Percentiles rank a stretch among this genome's conserved stretches.
Conservation (phyloP, 2,888 invertebrate genomes). For the Xestia ashworthii region DNA sequence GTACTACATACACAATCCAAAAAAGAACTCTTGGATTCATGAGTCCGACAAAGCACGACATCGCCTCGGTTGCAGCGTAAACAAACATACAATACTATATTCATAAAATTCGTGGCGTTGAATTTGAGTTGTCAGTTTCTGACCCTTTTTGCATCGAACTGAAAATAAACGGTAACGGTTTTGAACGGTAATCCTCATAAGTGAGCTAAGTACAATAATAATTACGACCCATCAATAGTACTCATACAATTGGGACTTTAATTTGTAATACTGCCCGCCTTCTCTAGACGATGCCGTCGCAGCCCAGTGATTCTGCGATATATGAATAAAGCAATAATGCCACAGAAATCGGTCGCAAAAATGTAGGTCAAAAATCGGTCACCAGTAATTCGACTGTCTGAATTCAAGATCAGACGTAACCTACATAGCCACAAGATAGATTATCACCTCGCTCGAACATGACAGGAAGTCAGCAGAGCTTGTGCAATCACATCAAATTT, state of each 20-base stretch:
- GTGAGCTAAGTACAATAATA: neutral
- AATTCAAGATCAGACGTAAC: neutral
- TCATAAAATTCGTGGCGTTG: neutral
- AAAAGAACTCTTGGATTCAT: neutral
- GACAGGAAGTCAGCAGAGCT: neutral
- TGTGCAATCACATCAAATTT: constrained; percentile 13
- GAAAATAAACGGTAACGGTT: neutral
- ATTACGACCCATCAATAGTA: neutral
- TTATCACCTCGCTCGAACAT: constrained; percentile 3
- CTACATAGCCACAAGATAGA: neutral
- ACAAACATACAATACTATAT: neutral
- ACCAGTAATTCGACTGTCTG: neutral
- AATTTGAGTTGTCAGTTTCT: neutral
- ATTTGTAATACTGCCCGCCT: neutral
- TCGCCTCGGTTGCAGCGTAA: neutral
- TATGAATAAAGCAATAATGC: neutral
- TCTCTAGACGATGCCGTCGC: neutral
- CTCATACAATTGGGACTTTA: neutral
- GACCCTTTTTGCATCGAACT: neutral
- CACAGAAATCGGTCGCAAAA: neutral
- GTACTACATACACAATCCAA: neutral
- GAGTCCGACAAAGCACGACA: neutral
- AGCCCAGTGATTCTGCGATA: neutral
- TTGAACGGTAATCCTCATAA: neutral
- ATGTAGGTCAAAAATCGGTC: neutral